phyloP scores from a whole-genome alignment of 2,113 vertebrate genomes.

The Gulo gulo region DNA sequence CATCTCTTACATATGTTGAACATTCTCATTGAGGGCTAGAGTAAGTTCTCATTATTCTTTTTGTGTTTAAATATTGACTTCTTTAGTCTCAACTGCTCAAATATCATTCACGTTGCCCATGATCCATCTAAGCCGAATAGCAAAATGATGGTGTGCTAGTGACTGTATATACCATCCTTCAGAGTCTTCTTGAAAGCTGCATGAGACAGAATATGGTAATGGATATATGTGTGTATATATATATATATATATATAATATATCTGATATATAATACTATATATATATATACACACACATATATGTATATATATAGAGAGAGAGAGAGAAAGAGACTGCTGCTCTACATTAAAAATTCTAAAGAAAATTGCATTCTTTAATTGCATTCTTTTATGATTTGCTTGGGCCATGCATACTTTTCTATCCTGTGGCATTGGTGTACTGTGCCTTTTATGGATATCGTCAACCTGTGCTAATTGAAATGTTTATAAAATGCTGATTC shows the following conservation, averaged over 20 bases:
- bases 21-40: conserved; percentile 46
- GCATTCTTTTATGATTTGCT: conserved; percentile 14
- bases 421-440: neutral
- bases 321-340: neutral
- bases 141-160: conserved; percentile 52
- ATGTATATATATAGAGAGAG: too few relatives aligned
- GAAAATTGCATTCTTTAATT: neutral
- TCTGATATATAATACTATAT: neutral
- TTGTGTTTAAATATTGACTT: conserved; percentile 43
- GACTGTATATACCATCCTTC: conserved; percentile 24
- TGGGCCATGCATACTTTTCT: neutral
- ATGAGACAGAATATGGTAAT: neutral
- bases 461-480: conserved; percentile 80
- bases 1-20: conserved; percentile 57
- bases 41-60: conserved; percentile 61
- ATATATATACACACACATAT: neutral
- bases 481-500: conserved; percentile 81
- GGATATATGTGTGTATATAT: neutral
- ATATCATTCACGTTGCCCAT: conserved; percentile 60
- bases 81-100: conserved; percentile 60
- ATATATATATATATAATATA: too few relatives aligned
- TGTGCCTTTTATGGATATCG: conserved; percentile 2
- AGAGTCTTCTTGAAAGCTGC: conserved; percentile 53
- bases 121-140: conserved; percentile 50
- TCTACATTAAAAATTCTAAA: neutral